Evolutionary conservation across 2,888 invertebrate species (phyloP).

Genomic region (Eudemis profundana): DNA sequence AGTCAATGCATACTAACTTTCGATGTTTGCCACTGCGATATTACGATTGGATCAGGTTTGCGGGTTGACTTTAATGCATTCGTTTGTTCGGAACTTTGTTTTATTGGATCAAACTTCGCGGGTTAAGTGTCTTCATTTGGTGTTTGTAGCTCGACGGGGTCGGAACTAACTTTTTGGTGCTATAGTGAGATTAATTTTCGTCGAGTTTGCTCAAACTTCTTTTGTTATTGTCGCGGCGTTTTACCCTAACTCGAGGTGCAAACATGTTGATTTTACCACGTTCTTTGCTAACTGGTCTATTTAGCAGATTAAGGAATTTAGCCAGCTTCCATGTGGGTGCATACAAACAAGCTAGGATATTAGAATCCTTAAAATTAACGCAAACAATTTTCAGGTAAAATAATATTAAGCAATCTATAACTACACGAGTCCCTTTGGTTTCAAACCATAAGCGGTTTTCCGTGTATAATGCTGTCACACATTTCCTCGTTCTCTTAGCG

Average conservation of each 20-base stretch:
- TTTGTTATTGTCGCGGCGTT: slow-evolving; percentile 29
- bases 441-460: background rate
- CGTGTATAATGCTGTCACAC: background rate
- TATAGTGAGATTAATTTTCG: slow-evolving; percentile 44
- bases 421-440: background rate
- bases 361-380: no score
- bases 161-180: slow-evolving; percentile 55
- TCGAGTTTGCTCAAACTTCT: slow-evolving; percentile 26
- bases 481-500: background rate
- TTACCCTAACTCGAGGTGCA: slow-evolving; percentile 6
- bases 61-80: slow-evolving; percentile 82
- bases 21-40: slow-evolving; percentile 83
- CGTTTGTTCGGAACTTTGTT: slow-evolving; percentile 83
- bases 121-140: slow-evolving; percentile 74
- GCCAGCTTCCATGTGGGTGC: background rate
- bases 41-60: slow-evolving; percentile 84
- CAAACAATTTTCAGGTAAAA: background rate
- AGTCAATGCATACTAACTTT: slow-evolving; percentile 86
- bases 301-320: background rate
- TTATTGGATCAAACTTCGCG: slow-evolving; percentile 78
- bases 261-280: background rate
- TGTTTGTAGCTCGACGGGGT: slow-evolving; percentile 56
- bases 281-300: slow-evolving; percentile 6
- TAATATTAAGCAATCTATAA: background rate
- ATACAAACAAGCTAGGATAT: background rate